Evolutionary conservation across 2,113 vertebrate genomes (phyloP).

Genomic region (Sorex araneus): DNA sequence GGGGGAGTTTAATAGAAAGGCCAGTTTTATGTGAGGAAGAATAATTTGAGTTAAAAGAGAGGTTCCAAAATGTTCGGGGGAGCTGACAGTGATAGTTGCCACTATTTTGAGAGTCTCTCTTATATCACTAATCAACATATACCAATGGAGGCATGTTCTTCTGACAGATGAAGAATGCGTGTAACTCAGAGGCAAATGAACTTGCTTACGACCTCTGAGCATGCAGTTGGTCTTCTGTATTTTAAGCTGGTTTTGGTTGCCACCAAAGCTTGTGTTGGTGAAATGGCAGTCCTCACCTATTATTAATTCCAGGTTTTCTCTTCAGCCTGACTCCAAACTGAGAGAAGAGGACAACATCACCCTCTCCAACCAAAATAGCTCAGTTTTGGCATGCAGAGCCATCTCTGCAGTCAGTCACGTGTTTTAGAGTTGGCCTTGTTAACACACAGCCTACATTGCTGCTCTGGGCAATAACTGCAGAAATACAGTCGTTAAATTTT

Average conservation of each 20-base stretch:
- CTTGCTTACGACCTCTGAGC: background rate
- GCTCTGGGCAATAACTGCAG: constrained; percentile 80
- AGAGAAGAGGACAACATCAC: no score
- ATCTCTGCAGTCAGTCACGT: background rate
- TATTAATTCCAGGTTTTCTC: background rate
- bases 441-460: constrained; percentile 62
- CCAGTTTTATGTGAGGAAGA: background rate
- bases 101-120: background rate
- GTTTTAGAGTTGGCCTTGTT: constrained; percentile 46
- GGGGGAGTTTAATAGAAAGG: background rate
- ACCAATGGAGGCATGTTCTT: background rate
- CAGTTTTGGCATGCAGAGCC: background rate
- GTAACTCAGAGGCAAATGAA: background rate
- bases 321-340: background rate
- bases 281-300: background rate
- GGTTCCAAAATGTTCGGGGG: background rate
- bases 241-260: background rate
- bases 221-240: background rate
- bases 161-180: background rate
- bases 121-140: background rate
- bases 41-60: background rate
- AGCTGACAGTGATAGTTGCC: no score
- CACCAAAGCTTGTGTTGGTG: background rate
- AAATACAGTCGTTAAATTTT: constrained; percentile 87
- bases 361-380: background rate